Evolutionary conservation across 2,888 invertebrate species (phyloP).

Genomic region (Selenia dentaria): DNA sequence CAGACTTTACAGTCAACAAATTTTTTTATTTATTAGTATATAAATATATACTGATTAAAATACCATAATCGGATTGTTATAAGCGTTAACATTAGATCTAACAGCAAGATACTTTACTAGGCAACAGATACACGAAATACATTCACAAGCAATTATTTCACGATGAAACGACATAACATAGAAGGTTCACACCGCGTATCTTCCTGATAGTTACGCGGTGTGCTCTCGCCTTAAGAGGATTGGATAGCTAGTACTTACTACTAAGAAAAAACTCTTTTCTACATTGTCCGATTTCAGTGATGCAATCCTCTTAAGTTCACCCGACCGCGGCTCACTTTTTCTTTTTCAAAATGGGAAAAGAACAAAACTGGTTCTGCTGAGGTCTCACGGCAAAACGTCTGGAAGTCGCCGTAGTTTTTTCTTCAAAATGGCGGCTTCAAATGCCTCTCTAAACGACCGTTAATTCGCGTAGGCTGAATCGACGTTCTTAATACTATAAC

Average conservation of each 20-base stretch:
- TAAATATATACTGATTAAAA: too few relatives aligned
- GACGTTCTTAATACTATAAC: slow-evolving; percentile 29
- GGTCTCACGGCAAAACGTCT: slow-evolving; percentile 32
- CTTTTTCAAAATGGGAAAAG: slow-evolving; percentile 27
- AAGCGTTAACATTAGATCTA: too few relatives aligned
- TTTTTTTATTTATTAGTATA: too few relatives aligned
- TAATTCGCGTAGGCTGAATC: slow-evolving; percentile 46
- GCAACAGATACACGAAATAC: too few relatives aligned
- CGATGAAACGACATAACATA: neutral
- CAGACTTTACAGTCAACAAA: too few relatives aligned
- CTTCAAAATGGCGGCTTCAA: slow-evolving; percentile 37
- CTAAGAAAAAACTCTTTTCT: too few relatives aligned
- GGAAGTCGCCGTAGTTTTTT: slow-evolving; percentile 18
- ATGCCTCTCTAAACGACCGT: slow-evolving; percentile 20
- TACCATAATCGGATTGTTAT: too few relatives aligned
- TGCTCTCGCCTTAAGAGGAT: slow-evolving; percentile 12
- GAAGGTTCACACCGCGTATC: neutral
- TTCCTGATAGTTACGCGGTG: slow-evolving; percentile 19
- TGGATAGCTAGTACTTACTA: too few relatives aligned
- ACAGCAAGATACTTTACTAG: too few relatives aligned
- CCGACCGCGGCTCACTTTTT: slow-evolving; percentile 23
- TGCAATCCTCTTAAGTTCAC: slow-evolving; percentile 8
- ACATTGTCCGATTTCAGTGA: too few relatives aligned
- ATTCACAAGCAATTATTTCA: too few relatives aligned
- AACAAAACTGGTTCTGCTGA: slow-evolving; percentile 30